A percentile compares a stretch with the other conserved stretches of the same genome.
These are phyloP conservation scores for Campylomormyrus tamandua DNA, from an alignment of 2,113 vertebrate species.

Conservation along the genomic window DNA sequence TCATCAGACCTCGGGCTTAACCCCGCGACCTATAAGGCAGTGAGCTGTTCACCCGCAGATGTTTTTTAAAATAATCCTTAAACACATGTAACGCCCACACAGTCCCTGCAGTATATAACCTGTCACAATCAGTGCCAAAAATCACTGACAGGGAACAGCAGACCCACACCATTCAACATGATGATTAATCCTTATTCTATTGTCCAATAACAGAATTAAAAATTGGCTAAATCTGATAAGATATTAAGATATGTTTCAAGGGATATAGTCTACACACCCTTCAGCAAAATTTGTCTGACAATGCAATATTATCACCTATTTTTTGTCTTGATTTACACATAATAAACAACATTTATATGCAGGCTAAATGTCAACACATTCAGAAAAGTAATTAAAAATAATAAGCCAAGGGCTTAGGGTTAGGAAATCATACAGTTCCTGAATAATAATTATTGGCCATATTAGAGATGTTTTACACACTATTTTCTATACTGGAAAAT, in stretches of 20 bases:
- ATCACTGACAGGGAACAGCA: not conserved
- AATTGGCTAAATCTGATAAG: not conserved
- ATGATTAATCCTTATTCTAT: not conserved
- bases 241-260: not conserved
- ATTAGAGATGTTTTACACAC: not conserved
- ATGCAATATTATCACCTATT: not conserved
- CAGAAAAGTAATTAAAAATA: not conserved
- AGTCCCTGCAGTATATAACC: not conserved
- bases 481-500: not conserved
- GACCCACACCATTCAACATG: not conserved
- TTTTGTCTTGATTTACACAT: not conserved
- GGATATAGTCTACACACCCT: not conserved
- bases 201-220: not conserved
- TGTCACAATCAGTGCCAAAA: not conserved
- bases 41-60: not conserved
- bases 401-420: not conserved
- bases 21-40: not conserved
- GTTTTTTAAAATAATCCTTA: not conserved
- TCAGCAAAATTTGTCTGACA: not conserved
- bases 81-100: not conserved
- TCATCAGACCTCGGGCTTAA: slow-evolving; percentile 31
- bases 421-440: not conserved
- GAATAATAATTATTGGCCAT: not conserved
- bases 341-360: not conserved
- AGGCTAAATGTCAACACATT: not conserved